Evolutionary conservation across 92 coral and sea anemone species (phyloP).

Genomic region (Epizoanthus stellaris): DNA sequence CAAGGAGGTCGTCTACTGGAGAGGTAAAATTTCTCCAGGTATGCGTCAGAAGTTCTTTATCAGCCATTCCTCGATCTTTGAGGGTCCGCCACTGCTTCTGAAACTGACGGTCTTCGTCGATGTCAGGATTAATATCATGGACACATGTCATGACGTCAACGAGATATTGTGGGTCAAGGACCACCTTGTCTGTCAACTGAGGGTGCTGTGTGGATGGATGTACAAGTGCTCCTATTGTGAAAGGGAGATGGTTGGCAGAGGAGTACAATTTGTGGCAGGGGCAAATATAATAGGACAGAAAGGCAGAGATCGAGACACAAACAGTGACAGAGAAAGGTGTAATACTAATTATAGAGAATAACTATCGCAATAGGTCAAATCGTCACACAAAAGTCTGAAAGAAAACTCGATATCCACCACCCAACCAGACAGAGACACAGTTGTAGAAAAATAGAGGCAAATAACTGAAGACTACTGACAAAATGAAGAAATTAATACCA

Average conservation of each 20-base stretch:
- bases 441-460: too few relatives aligned
- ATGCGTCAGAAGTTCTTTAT: conserved; percentile 40
- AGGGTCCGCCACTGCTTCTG: conserved; percentile 42
- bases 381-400: too few relatives aligned
- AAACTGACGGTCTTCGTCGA: conserved; percentile 52
- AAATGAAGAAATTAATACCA: too few relatives aligned
- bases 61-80: conserved; percentile 55
- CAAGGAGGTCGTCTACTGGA: conserved; percentile 60
- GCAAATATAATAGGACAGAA: not conserved
- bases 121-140: conserved; percentile 55
- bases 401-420: too few relatives aligned
- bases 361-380: too few relatives aligned
- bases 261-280: not conserved
- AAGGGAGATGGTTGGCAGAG: too few relatives aligned
- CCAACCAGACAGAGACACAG: too few relatives aligned
- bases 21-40: conserved; percentile 53
- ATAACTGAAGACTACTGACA: too few relatives aligned
- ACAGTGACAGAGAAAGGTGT: not conserved
- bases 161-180: conserved; percentile 70
- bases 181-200: conserved; percentile 47
- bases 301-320: not conserved
- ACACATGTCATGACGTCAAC: conserved; percentile 78
- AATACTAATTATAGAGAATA: too few relatives aligned
- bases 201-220: conserved; percentile 44
- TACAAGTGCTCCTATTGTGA: conserved; percentile 44